Base-by-base conservation (phyloP, 1,140 invertebrate species). In the Bombus ignitus region DNA sequence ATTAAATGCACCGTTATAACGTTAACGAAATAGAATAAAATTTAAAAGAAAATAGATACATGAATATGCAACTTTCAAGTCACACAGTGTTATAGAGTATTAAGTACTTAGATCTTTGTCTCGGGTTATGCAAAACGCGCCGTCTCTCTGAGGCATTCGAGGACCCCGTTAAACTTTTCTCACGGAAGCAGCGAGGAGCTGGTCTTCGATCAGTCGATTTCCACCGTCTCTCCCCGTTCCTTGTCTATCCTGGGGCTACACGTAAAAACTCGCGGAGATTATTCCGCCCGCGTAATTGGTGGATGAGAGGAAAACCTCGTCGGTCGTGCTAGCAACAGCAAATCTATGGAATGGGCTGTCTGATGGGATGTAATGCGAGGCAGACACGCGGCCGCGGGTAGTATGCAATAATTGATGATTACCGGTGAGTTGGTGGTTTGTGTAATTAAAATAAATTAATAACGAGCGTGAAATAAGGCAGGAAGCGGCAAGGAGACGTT, bases 371-470 rank as follows among this genome's bases (percentile, higher is more conserved):
- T 57, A 75, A 81, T 44, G 47, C 65, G 71, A 42, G 5, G 59
- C 66, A 73, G 81, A 83, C 82, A 86, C 77, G 71, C 71, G 82
- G 66, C 72, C 22, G 74, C 32, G 79, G 85, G 85, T 87, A 87
- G 82, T 90, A 89, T 79, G 88, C 86, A 90, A 93, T 94, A 94
- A 94, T 93, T 93, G 92, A 94, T 91, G 91, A 93, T 94, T 93
- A 93, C 87, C 85, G 89, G 88, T 74, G 84, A 89, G 88, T 87
- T 74, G 68, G 72, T 83, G 86, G 53, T 47, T 70, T 84, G 89
- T 88, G 85, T 93, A 93, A 94, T 94, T 93, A 94, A 94, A 94
- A 93, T 92, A 91, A 94, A 94, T 94, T 93, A 92, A 94, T 94
- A 94, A 92, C 84, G 84, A 88, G 87, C 87, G 83, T 86, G 86